Conservation (phyloP, 2,888 invertebrate species). For the Phengaris arion region DNA sequence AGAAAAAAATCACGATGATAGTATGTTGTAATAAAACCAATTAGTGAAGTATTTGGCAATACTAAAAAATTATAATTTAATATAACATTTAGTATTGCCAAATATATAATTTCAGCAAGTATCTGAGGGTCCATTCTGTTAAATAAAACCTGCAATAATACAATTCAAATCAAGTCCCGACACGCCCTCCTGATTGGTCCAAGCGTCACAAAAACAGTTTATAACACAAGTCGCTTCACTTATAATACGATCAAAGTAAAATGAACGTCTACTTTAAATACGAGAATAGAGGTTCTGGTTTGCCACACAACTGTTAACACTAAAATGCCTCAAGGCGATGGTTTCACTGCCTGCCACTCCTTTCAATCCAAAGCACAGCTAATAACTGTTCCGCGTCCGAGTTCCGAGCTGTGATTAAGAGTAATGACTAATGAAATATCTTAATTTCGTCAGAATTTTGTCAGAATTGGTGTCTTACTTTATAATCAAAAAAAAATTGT, state of each 20-base stretch:
- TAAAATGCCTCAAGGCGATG: background rate
- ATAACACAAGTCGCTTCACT: too few relatives aligned
- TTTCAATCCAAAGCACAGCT: conserved; percentile 10
- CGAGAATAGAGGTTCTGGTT: background rate
- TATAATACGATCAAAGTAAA: too few relatives aligned
- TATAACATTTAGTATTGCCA: too few relatives aligned
- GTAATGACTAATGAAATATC: background rate
- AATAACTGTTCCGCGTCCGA: conserved; percentile 10
- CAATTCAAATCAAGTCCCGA: too few relatives aligned
- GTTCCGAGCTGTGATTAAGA: conserved; percentile 12
- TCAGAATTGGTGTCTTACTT: background rate
- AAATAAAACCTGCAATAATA: too few relatives aligned
- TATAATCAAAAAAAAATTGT: background rate
- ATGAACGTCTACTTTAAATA: too few relatives aligned
- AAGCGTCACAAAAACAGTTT: too few relatives aligned
- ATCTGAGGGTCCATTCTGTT: background rate
- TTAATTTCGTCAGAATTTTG: background rate
- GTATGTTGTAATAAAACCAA: background rate
- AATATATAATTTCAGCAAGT: background rate
- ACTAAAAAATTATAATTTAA: background rate
- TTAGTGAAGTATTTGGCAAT: background rate
- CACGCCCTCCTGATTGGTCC: too few relatives aligned
- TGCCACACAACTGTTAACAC: conserved; percentile 7
- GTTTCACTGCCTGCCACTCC: conserved; percentile 15
- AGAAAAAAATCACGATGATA: too few relatives aligned